These are phyloP conservation scores for Channallabes apus DNA, from an alignment of 2,797 vertebrate species.

Conservation along the genomic window DNA sequence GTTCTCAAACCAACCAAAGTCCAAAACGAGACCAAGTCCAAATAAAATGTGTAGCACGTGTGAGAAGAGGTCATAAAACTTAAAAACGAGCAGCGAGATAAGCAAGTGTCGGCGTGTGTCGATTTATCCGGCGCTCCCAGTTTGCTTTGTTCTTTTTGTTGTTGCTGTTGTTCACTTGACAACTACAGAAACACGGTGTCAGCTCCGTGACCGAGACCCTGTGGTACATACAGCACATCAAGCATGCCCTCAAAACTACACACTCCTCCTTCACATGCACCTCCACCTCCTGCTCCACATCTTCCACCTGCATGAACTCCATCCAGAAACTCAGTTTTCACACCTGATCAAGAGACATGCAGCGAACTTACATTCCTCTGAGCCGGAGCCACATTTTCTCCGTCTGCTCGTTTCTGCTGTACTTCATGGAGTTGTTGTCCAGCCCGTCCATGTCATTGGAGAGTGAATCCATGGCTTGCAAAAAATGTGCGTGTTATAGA, in stretches of 20 bases:
- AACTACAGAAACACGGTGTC: neutral
- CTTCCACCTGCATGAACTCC: neutral
- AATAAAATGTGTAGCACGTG: neutral
- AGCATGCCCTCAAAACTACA: neutral
- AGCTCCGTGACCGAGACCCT: neutral
- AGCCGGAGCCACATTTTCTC: conserved; percentile 88
- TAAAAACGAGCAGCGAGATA: neutral
- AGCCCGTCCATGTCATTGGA: conserved; percentile 72
- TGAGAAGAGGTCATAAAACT: neutral
- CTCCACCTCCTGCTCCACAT: neutral
- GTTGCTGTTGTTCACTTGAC: neutral
- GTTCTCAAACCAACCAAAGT: neutral
- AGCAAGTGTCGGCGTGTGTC: neutral
- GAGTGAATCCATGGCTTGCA: conserved; percentile 77
- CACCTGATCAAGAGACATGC: neutral
- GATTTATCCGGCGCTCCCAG: neutral
- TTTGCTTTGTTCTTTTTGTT: neutral
- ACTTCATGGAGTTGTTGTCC: conserved; percentile 78
- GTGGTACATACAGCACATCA: neutral
- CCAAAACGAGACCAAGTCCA: neutral
- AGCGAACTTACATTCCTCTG: conserved; percentile 84
- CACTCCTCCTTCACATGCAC: neutral
- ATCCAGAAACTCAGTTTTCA: neutral
- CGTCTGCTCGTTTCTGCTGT: conserved; percentile 78
- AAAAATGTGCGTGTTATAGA: conserved; percentile 43